Base-by-base conservation (phyloP, 2,113 vertebrate species). In the Poeciliopsis turrubarensis region DNA sequence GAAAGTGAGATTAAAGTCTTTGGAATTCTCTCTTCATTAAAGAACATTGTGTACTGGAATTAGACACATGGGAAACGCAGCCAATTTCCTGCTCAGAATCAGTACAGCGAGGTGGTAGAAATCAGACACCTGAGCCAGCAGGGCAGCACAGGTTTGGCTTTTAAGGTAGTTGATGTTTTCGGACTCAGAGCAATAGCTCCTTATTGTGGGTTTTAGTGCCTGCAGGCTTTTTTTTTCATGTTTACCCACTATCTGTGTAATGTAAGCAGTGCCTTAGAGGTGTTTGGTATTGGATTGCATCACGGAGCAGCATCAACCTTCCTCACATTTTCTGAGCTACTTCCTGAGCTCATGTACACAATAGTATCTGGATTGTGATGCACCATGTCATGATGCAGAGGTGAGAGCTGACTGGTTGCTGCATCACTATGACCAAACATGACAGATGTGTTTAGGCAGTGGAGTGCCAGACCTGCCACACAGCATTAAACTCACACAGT, bases 361-460 rank as follows among this genome's bases (percentile, higher is more conserved):
- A 71, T 65, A 66, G 39, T 62, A 74, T 79, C 68, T 32, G 26
- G 62, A 68, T 31, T 41, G 78, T 72, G 76, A 85, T 79, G 66
- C 41, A 73, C 65, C 72, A 31, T 31, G 39, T 30, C 65, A 75
- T 87, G 80, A 75, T 83, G 79, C 80, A 78, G 85, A 89, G 91
- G 85, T 90, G 89, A 81, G 85, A 92, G 86, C 77, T 85, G 62
- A 85, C 90, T 89, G 91, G 88, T 92, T 87, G 87, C 75, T 87
- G 87, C 94, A 90, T 93, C 93, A 90, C 91, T 51, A 34, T 93
- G 95, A 94, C 92, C 90, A 87, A 81, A 87, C 26, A 85, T 97
- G 96, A 97, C 95, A 92, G 94, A 96, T 95, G 91, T 91, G 93
- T 95, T 95, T 95, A 95, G 96, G 96, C 96, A 96, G 95, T 80